Evolutionary conservation across 2,888 invertebrate genomes (phyloP).

Genomic region (Ormyrus thymus): DNA sequence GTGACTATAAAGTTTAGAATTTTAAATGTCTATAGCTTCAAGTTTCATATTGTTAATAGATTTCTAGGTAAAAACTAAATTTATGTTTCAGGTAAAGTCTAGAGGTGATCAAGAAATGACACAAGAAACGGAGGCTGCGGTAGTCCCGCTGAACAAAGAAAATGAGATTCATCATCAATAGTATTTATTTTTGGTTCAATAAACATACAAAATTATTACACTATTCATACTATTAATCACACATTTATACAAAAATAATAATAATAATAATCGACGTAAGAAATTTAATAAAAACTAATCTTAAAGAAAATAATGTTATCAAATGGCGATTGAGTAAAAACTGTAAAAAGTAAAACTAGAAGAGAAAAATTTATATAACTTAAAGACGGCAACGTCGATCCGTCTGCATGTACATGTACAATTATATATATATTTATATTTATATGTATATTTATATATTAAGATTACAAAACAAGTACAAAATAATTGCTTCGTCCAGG

Average conservation of each 20-base stretch:
- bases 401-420: constrained; percentile 52
- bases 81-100: constrained; percentile 28
- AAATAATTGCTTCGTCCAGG: constrained; percentile 70
- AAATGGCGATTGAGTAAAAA: constrained; percentile 40
- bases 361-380: constrained; percentile 61
- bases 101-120: constrained; percentile 24
- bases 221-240: constrained; percentile 74
- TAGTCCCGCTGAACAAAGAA: constrained; percentile 47
- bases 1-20: no score
- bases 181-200: constrained; percentile 75
- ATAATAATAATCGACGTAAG: constrained; percentile 60
- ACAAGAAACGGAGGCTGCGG: constrained; percentile 42
- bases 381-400: constrained; percentile 66
- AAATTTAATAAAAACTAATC: constrained; percentile 21
- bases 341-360: constrained; percentile 43
- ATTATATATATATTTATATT: constrained; percentile 51
- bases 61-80: no score
- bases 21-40: no score
- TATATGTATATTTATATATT: constrained; percentile 49
- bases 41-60: no score
- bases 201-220: constrained; percentile 75
- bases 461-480: constrained; percentile 70
- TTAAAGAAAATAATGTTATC: constrained; percentile 13
- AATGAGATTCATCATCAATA: constrained; percentile 71
- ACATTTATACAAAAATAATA: constrained; percentile 75